phyloP scores from a whole-genome alignment of 92 coral and sea anemone species.

The Epizoanthus stellaris region DNA sequence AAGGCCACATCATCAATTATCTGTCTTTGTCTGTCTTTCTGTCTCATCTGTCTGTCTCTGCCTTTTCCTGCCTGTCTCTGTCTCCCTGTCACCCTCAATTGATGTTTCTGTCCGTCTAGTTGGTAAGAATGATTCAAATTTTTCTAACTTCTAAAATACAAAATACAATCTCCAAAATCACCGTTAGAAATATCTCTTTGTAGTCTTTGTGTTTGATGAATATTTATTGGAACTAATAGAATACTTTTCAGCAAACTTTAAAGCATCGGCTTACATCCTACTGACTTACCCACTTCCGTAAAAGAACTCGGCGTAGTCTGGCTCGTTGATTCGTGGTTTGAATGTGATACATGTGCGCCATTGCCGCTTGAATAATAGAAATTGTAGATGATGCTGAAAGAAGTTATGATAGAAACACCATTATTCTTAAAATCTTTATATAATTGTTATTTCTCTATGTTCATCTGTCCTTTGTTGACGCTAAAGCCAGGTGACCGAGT shows the following conservation, averaged over 20 bases:
- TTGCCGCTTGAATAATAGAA: neutral
- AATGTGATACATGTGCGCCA: slow-evolving; percentile 13
- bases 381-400: neutral
- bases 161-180: neutral
- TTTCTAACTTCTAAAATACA: neutral
- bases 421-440: neutral
- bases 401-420: neutral
- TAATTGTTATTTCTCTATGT: neutral
- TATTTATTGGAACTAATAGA: neutral
- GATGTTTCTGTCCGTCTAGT: too few species aligned
- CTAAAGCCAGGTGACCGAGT: too few species aligned
- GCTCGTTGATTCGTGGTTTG: slow-evolving; percentile 4
- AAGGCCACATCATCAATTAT: too few species aligned
- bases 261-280: too few species aligned
- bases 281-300: slow-evolving; percentile 5
- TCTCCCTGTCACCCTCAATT: too few species aligned
- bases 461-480: too few species aligned
- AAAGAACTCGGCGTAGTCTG: neutral
- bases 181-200: neutral
- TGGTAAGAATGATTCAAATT: neutral
- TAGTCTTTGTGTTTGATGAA: neutral
- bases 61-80: too few species aligned
- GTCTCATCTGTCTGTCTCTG: too few species aligned
- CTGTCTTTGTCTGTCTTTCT: too few species aligned
- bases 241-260: too few species aligned